A percentile compares a stretch with the other conserved stretches of the same genome.
Evolutionary conservation across 2,113 vertebrate genomes (phyloP).

Genomic region (Labeo catla): DNA sequence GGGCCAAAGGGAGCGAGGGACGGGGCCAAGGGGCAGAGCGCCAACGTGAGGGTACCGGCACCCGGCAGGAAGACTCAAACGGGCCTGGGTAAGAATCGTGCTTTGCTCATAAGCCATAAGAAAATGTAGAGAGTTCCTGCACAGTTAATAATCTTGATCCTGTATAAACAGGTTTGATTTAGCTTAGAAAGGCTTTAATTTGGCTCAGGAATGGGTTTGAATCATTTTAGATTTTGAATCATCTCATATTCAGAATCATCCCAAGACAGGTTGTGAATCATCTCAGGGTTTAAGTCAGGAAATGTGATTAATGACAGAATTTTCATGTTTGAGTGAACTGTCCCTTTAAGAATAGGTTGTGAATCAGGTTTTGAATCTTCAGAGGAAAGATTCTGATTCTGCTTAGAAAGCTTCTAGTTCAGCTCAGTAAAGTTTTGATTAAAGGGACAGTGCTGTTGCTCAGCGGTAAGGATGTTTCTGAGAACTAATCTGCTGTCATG

Average conservation of each 20-base stretch:
- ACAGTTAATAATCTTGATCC: background rate
- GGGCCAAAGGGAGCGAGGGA: slow-evolving; percentile 80
- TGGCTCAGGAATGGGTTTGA: background rate
- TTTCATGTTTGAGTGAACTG: no score
- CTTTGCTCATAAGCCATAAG: background rate
- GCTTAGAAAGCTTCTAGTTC: background rate
- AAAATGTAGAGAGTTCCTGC: background rate
- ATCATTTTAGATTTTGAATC: background rate
- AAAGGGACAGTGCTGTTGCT: background rate
- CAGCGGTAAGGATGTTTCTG: slow-evolving; percentile 28
- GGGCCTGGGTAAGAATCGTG: slow-evolving; percentile 87
- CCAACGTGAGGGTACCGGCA: slow-evolving; percentile 73
- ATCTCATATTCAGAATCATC: background rate
- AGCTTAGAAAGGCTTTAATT: background rate
- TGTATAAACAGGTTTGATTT: background rate
- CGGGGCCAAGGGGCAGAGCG: slow-evolving; percentile 80
- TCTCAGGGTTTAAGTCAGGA: background rate
- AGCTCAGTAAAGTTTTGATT: slow-evolving; percentile 6
- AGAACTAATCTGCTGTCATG: slow-evolving; percentile 38
- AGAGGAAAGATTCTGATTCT: background rate
- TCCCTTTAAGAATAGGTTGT: no score
- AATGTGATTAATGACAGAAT: background rate
- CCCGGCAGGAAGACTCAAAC: slow-evolving; percentile 89
- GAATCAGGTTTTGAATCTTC: background rate
- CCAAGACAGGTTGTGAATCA: background rate